Conservation (phyloP, 2,113 vertebrate species). For the Corythoichthys haematopterus region DNA sequence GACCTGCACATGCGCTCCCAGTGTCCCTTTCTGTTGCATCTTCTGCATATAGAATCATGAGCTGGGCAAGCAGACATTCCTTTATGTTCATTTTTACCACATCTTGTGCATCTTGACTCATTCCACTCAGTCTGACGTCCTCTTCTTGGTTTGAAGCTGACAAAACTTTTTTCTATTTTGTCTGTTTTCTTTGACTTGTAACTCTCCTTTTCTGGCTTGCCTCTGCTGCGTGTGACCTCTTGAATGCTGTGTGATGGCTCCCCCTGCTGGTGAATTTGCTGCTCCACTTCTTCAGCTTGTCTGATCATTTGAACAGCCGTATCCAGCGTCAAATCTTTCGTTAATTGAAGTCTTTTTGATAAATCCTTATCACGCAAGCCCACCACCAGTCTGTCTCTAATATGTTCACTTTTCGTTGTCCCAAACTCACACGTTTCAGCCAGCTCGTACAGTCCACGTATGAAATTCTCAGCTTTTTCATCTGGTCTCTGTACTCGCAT, state of each 20-base stretch:
- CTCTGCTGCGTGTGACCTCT: background rate
- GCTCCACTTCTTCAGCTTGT: background rate
- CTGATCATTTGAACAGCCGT: background rate
- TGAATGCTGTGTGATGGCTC: no score
- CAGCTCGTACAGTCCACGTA: background rate
- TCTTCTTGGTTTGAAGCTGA: no score
- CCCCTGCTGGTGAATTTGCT: background rate
- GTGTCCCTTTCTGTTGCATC: no score
- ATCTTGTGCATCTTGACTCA: no score
- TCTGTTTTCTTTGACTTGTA: no score
- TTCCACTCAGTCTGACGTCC: no score
- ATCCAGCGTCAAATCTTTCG: background rate
- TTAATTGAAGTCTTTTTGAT: background rate
- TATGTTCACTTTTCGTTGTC: background rate
- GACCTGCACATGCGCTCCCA: no score
- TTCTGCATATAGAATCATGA: no score
- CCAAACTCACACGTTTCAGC: background rate
- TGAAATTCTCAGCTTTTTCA: background rate
- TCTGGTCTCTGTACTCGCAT: background rate
- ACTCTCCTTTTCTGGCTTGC: no score
- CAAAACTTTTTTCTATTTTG: no score
- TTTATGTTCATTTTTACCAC: no score
- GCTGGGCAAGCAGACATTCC: no score
- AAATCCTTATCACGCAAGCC: constrained; percentile 1
- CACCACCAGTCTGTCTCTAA: background rate